phyloP scores from a whole-genome alignment of 2,888 invertebrate species.

The Ectobius pallidus region DNA sequence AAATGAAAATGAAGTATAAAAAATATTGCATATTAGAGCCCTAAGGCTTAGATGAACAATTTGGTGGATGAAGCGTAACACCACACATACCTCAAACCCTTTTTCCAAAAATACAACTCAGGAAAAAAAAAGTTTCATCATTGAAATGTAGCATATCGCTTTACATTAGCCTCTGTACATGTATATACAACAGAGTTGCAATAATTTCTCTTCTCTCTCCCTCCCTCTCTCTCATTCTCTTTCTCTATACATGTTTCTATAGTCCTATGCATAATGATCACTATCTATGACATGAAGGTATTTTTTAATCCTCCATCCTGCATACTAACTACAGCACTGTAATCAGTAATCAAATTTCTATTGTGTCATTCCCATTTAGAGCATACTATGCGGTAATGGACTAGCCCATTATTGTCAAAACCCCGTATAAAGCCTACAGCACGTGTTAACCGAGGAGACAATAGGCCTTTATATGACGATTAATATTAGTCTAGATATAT shows the following conservation, averaged over 20 bases:
- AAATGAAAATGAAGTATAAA: not conserved
- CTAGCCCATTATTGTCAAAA: constrained; percentile 24
- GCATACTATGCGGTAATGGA: constrained; percentile 8
- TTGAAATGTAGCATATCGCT: not conserved
- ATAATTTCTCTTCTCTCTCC: not conserved
- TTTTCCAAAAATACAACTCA: not conserved
- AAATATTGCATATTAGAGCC: not conserved
- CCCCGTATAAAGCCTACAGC: not conserved
- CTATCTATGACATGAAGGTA: constrained; percentile 8
- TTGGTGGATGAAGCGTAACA: not conserved
- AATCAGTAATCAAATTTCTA: constrained; percentile 10
- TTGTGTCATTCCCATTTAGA: constrained; percentile 12
- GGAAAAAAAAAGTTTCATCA: not conserved
- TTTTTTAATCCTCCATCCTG: not conserved
- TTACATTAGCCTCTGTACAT: no score
- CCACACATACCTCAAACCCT: not conserved
- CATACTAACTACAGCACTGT: not conserved
- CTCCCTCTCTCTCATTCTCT: not conserved
- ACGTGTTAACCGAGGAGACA: constrained; percentile 7
- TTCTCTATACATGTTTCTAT: not conserved
- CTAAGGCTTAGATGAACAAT: not conserved
- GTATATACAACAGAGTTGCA: not conserved
- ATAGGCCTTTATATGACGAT: constrained; percentile 23
- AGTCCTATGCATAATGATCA: not conserved
- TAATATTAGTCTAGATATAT: constrained; percentile 19